phyloP scores from a whole-genome alignment of 2,113 vertebrate genomes.

The Oplegnathus fasciatus region DNA sequence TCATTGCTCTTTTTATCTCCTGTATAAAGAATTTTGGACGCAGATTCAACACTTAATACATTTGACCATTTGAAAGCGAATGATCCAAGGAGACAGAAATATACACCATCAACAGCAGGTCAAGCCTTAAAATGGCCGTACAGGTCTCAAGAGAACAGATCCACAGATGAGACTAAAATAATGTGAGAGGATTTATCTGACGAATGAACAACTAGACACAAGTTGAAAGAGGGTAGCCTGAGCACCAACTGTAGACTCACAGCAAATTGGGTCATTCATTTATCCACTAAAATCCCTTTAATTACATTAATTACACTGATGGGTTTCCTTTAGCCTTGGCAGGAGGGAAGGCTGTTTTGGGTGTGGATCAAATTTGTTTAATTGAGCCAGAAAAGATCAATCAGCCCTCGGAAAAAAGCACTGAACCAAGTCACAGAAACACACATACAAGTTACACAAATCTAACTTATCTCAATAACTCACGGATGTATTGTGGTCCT shows the following conservation, averaged over 20 bases:
- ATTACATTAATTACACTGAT: constrained; percentile 13
- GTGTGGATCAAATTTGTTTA: constrained; percentile 30
- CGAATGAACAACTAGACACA: background rate
- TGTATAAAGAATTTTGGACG: too few relatives aligned
- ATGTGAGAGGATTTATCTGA: background rate
- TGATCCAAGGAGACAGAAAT: background rate
- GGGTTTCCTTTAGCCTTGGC: constrained; percentile 21
- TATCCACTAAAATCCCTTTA: constrained; percentile 24
- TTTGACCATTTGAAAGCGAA: background rate
- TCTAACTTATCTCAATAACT: background rate
- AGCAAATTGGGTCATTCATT: background rate
- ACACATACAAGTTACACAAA: constrained; percentile 4
- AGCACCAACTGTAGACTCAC: background rate
- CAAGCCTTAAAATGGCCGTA: too few relatives aligned
- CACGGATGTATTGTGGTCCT: too few relatives aligned
- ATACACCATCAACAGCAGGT: background rate
- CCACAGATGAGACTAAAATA: background rate
- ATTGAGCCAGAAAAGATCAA: constrained; percentile 38
- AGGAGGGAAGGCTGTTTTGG: background rate
- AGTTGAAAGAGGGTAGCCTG: background rate
- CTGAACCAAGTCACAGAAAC: background rate
- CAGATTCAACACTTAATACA: background rate
- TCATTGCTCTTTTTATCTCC: background rate
- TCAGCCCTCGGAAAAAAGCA: background rate
- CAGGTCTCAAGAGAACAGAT: background rate